Percentiles rank a stretch among this genome's conserved stretches.
Evolutionary conservation across 2,113 vertebrate species (phyloP).

Genomic region (Ancistrus triradiatus): DNA sequence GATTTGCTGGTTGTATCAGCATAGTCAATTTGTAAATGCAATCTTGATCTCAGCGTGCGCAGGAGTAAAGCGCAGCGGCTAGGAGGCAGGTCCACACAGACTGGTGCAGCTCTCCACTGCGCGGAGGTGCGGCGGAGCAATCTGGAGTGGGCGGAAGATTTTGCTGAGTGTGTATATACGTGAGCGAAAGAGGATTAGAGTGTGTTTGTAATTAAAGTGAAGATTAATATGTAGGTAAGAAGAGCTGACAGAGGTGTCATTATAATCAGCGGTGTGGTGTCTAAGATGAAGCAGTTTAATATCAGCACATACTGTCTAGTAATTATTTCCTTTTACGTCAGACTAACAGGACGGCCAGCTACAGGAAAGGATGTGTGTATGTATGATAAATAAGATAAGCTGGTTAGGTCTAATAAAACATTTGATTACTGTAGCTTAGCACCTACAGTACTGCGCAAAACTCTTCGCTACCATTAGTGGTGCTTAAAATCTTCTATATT

Average conservation of each 20-base stretch:
- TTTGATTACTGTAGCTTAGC: too few species aligned
- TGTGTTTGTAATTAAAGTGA: constrained; percentile 38
- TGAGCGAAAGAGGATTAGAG: background rate
- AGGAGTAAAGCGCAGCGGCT: too few species aligned
- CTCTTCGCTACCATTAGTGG: too few species aligned
- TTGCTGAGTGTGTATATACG: constrained; percentile 16
- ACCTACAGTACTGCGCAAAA: too few species aligned
- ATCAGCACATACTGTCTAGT: constrained; percentile 7
- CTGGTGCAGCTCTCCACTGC: background rate
- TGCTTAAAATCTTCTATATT: too few species aligned
- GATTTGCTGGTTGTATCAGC: too few species aligned
- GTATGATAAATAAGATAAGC: too few species aligned
- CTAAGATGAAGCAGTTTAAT: background rate
- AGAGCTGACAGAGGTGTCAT: constrained; percentile 16
- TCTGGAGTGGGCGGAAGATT: constrained; percentile 8
- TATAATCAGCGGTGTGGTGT: constrained; percentile 14
- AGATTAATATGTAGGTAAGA: constrained; percentile 32
- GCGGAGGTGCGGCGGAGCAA: background rate
- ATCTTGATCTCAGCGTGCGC: too few species aligned
- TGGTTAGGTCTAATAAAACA: too few species aligned
- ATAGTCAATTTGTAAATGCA: too few species aligned
- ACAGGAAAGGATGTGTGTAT: too few species aligned
- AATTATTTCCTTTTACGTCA: background rate
- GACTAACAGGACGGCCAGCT: too few species aligned
- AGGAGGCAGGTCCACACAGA: background rate